Evolutionary conservation across 2,888 invertebrate species (phyloP), one percentile per base, ranked within the genome.

Genomic region (Prostheceraeus crozeri): DNA sequence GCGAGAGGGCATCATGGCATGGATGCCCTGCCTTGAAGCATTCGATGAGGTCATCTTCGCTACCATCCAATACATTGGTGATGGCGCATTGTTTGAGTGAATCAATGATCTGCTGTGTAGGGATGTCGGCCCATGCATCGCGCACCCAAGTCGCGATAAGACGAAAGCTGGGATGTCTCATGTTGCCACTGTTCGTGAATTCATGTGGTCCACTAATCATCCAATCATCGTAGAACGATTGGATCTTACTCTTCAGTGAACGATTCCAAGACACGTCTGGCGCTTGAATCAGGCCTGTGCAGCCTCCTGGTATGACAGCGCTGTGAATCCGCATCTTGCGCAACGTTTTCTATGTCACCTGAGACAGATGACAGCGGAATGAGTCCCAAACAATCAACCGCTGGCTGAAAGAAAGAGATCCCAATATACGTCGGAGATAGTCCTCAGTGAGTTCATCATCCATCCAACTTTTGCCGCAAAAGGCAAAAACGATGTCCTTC

Each of bases 341-440:
- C 25, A 64, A 35, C 1, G 10, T 14, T 3, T 35, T 35, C 35
- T 68, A 67, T n/a, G 64, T 66, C 2, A 4, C 1, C 6, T 1
- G 6, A 8, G 27, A 35, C 3, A 67, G 52, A 27, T 65, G 65
- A 31, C 65, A 65, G 3, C 65, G 33, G 27, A 67, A 65, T 6
- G 55, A 25, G 64, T 65, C 65, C 67, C 67, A 65, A 1, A 65
- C 19, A 3, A 65, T n/a, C 1, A 67, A 60, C n/a, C 67, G 25
- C 19, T 4, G 14, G 11, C 35, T 28, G 33, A 65, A 65, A 1
- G 51, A 19, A 23, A 62, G 35, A 8, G 19, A 25, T 2, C 67
- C 65, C n/a, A 65, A 10, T 2, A 65, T 14, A 6, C 40, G 40
- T 3, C 16, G n/a, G 3, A 61, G 19, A 31, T 62, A 63, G 2